Percentiles rank a stretch among this genome's conserved stretches.
These are phyloP conservation scores for Anadara kagoshimensis DNA, from an alignment of 1,140 invertebrate genomes.

Conservation along the genomic window DNA sequence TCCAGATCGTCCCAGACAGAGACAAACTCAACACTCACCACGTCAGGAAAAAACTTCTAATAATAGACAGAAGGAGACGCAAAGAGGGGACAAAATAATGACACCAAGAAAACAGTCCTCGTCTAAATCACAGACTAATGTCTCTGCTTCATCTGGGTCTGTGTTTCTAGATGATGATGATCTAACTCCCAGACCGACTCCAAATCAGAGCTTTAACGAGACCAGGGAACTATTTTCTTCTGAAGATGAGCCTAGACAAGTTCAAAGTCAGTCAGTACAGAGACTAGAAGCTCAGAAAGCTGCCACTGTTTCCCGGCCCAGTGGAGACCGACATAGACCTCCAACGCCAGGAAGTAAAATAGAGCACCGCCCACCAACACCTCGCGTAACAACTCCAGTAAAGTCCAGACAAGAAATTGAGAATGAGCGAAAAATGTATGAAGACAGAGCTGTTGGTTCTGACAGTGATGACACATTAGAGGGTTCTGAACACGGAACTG, in stretches of 20 bases:
- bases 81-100: constrained; percentile 1
- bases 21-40: constrained; percentile 9
- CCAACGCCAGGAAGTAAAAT: background rate
- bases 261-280: constrained; percentile 2
- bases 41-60: constrained; percentile 1
- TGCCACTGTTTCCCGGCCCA: background rate
- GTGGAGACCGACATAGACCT: constrained; percentile 1
- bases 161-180: constrained; percentile 29
- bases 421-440: background rate
- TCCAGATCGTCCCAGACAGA: constrained; percentile 35
- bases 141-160: constrained; percentile 4
- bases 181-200: constrained; percentile 29
- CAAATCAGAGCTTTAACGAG: constrained; percentile 34
- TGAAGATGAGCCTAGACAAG: constrained; percentile 31
- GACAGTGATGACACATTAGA: constrained; percentile 46
- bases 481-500: constrained; percentile 42
- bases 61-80: constrained; percentile 15
- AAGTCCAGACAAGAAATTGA: too few relatives aligned
- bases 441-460: constrained; percentile 39
- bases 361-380: background rate
- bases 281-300: constrained; percentile 19
- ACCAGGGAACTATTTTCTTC: constrained; percentile 32
- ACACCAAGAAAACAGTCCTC: constrained; percentile 9
- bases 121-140: constrained; percentile 2
- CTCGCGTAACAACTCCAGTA: background rate